A percentile compares a stretch with the other conserved stretches of the same genome.
phyloP scores from a whole-genome alignment of 2,888 invertebrate species.

The Phaonia tiefii region DNA sequence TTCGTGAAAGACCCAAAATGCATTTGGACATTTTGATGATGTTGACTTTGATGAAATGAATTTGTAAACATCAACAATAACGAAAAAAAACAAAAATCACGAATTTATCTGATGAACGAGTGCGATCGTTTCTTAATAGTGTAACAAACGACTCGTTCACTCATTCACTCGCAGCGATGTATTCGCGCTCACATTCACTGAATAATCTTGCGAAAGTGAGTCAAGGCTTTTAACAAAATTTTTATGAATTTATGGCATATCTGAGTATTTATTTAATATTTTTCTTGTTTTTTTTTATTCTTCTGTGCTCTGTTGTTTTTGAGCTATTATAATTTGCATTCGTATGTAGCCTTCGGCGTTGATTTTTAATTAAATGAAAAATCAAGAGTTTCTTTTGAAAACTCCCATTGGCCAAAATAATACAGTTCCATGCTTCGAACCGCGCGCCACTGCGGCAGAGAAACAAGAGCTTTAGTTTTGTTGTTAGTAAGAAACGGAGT shows the following conservation, averaged over 20 bases:
- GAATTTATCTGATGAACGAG: too few species aligned
- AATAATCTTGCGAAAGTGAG: slow-evolving; percentile 10
- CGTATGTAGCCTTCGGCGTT: slow-evolving; percentile 28
- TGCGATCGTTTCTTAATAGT: neutral
- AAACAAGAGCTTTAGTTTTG: too few species aligned
- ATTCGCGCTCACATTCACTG: neutral
- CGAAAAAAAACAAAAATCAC: too few species aligned
- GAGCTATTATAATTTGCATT: slow-evolving; percentile 21
- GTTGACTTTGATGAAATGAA: too few species aligned
- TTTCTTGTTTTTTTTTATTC: neutral
- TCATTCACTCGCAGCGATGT: neutral
- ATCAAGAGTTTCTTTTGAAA: neutral
- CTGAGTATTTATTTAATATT: neutral
- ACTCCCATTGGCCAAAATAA: slow-evolving; percentile 12
- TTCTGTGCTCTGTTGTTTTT: too few species aligned
- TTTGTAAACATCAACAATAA: too few species aligned
- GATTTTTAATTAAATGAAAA: slow-evolving; percentile 37
- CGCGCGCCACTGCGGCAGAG: neutral
- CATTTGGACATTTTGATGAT: too few species aligned
- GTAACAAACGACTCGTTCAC: neutral
- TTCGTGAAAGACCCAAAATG: too few species aligned
- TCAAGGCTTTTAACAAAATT: slow-evolving; percentile 36
- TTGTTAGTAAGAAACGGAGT: neutral
- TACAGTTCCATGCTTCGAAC: neutral
- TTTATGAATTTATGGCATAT: slow-evolving; percentile 1